These are phyloP conservation scores for Pseudolaguvia tuberculata DNA, from an alignment of 2,113 vertebrate genomes.

Conservation along the genomic window DNA sequence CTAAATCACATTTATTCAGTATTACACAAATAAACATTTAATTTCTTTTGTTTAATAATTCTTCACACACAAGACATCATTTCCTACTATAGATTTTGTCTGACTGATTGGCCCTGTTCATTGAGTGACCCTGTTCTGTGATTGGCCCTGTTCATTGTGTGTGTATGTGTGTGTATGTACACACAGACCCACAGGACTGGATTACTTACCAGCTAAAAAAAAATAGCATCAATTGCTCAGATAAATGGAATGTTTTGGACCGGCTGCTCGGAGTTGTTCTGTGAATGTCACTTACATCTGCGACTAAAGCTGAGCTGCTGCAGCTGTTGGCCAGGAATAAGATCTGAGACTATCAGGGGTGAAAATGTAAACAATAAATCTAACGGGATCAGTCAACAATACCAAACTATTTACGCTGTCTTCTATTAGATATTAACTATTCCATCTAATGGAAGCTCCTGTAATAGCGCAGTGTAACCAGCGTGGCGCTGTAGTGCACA, in stretches of 20 bases:
- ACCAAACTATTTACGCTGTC: no score
- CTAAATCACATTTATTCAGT: no score
- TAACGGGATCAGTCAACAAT: no score
- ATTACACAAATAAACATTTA: no score
- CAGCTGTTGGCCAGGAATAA: background rate
- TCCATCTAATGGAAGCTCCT: no score
- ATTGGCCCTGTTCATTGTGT: conserved; percentile 9
- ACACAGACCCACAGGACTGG: background rate
- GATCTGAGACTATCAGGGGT: background rate
- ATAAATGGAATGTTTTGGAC: conserved; percentile 12
- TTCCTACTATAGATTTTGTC: no score
- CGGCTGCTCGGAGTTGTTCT: conserved; percentile 3
- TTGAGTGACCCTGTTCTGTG: background rate
- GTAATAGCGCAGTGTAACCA: no score
- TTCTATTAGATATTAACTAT: no score
- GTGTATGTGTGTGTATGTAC: conserved; percentile 15
- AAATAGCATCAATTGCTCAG: conserved; percentile 15
- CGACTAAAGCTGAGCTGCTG: background rate
- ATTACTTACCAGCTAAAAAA: conserved; percentile 6
- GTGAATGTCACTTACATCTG: conserved; percentile 21
- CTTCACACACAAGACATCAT: no score
- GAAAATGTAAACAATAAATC: background rate
- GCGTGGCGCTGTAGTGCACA: no score
- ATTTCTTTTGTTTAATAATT: no score
- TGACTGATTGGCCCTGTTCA: no score